Percentiles rank a stretch among this genome's conserved stretches.
Conservation (phyloP, 2,888 invertebrate genomes). For the Eupithecia abbreviata region DNA sequence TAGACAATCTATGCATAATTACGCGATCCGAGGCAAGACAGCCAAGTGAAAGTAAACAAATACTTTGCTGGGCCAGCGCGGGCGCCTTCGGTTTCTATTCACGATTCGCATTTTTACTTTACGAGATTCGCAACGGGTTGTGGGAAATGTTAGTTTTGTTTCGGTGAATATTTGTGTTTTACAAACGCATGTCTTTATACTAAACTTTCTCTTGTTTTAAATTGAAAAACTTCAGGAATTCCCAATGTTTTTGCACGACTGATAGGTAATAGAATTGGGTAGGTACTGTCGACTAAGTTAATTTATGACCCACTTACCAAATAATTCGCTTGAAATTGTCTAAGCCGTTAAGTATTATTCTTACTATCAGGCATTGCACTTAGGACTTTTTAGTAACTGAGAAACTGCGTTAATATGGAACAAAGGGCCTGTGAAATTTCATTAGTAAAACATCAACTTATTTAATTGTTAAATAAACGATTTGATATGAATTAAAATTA, state of each 20-base stretch:
- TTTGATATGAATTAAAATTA: too few species aligned
- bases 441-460: too few species aligned
- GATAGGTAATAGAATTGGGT: too few species aligned
- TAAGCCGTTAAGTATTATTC: too few species aligned
- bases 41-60: slow-evolving; percentile 64
- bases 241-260: neutral
- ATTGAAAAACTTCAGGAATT: neutral
- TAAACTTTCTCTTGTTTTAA: slow-evolving; percentile 3
- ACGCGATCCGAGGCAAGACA: slow-evolving; percentile 21
- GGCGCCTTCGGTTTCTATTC: slow-evolving; percentile 50
- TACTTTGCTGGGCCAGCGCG: slow-evolving; percentile 47
- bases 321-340: too few species aligned
- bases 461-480: too few species aligned
- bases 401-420: too few species aligned
- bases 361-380: too few species aligned
- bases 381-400: too few species aligned
- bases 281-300: too few species aligned
- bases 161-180: slow-evolving; percentile 4
- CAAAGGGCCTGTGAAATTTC: too few species aligned
- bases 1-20: slow-evolving; percentile 38
- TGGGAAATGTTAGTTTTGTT: slow-evolving; percentile 16
- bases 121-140: slow-evolving; percentile 17
- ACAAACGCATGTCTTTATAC: neutral
- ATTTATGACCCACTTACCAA: too few species aligned
- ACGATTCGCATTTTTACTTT: slow-evolving; percentile 45